A percentile compares a stretch with the other conserved stretches of the same genome.
Evolutionary conservation across 2,113 vertebrate genomes (phyloP).

Genomic region (Chionomys nivalis): DNA sequence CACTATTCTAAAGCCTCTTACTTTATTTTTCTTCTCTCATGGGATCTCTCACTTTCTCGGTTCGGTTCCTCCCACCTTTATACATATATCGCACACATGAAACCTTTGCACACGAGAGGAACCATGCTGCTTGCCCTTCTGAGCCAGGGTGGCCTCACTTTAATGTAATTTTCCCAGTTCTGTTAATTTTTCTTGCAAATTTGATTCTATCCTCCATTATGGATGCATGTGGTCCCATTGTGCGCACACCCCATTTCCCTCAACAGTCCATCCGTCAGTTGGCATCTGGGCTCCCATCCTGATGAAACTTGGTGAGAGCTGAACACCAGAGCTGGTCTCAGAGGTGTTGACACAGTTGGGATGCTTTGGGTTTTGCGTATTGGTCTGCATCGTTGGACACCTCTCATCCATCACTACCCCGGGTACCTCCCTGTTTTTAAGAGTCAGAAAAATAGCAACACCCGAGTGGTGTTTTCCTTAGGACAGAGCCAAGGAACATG

Average conservation of each 20-base stretch:
- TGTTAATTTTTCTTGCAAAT: background rate
- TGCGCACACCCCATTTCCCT: background rate
- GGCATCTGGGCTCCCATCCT: accelerated
- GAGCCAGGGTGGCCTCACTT: too few species aligned
- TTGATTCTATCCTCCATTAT: background rate
- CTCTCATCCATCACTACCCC: background rate
- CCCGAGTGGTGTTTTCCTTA: background rate
- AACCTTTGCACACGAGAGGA: background rate
- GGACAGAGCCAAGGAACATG: background rate
- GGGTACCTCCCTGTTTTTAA: background rate
- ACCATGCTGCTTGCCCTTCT: background rate
- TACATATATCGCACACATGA: too few species aligned
- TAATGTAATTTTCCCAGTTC: background rate
- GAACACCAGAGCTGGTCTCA: background rate
- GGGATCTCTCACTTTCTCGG: background rate
- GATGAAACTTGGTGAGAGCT: background rate
- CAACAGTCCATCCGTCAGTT: accelerated
- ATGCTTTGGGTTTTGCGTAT: background rate
- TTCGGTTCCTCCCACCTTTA: background rate
- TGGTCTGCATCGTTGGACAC: background rate
- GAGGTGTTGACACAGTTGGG: background rate
- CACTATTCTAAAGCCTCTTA: background rate
- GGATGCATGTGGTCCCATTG: too few species aligned
- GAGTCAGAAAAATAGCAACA: background rate
- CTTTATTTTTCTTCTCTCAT: too few species aligned